phyloP scores from a whole-genome alignment of 2,797 vertebrate genomes.

The Austrolebias charrua region DNA sequence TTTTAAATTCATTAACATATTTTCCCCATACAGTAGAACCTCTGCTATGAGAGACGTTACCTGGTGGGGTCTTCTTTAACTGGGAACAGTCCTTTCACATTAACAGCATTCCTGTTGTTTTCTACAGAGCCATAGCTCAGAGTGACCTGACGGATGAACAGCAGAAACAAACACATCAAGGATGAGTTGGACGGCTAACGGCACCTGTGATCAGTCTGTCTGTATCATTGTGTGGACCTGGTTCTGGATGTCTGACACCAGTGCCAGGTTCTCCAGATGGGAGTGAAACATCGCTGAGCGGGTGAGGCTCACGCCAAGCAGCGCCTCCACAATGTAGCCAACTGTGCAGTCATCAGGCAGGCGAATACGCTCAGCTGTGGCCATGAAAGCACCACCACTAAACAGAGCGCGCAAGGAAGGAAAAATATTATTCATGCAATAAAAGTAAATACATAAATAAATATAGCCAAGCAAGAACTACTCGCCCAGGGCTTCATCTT shows the following conservation, averaged over 20 bases:
- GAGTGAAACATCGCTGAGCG: constrained; percentile 91
- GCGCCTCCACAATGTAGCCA: constrained; percentile 92
- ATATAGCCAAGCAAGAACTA: constrained; percentile 42
- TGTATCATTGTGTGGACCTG: constrained; percentile 78
- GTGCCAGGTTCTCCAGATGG: constrained; percentile 91
- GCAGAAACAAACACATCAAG: constrained; percentile 1
- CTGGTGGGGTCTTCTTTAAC: constrained; percentile 88
- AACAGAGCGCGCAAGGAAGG: not conserved
- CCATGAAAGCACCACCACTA: constrained; percentile 90
- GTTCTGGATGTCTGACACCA: constrained; percentile 83
- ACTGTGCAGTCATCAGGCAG: constrained; percentile 95
- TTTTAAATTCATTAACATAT: too few relatives aligned
- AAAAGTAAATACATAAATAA: not conserved
- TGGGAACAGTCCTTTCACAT: constrained; percentile 83
- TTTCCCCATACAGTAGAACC: not conserved
- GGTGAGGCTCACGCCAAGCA: constrained; percentile 86
- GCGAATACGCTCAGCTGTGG: constrained; percentile 89
- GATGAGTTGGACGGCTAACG: not conserved
- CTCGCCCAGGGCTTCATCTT: constrained; percentile 99
- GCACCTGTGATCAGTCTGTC: not conserved
- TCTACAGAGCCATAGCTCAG: constrained; percentile 90
- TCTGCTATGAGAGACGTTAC: constrained; percentile 59
- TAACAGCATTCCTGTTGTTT: constrained; percentile 87
- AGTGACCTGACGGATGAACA: constrained; percentile 79
- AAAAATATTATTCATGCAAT: not conserved